phyloP scores from a whole-genome alignment of 2,797 vertebrate species.

The Graptemys geographica region DNA sequence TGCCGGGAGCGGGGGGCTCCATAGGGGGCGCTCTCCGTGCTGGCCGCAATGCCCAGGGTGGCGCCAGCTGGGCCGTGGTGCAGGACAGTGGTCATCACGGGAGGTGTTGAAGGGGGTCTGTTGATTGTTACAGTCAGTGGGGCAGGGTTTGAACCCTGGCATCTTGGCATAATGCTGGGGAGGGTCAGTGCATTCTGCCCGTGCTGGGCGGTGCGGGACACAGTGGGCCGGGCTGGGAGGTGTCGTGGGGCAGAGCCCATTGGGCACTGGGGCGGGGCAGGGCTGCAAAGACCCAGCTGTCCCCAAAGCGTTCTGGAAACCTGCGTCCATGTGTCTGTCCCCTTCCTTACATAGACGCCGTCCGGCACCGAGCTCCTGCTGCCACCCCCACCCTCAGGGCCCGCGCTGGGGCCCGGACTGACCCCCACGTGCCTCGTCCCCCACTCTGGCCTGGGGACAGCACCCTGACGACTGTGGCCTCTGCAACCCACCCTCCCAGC shows the following conservation, averaged over 20 bases:
- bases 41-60: not conserved
- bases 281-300: not conserved
- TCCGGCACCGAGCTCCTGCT: too few relatives aligned
- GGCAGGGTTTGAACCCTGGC: not conserved
- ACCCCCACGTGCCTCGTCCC: not conserved
- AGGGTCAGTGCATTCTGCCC: not conserved
- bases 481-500: not conserved
- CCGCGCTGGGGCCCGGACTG: not conserved
- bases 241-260: not conserved
- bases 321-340: not conserved
- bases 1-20: not conserved
- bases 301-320: not conserved
- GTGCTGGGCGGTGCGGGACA: not conserved
- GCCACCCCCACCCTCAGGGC: not conserved
- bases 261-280: not conserved
- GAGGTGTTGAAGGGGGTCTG: not conserved
- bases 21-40: not conserved
- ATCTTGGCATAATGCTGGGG: not conserved
- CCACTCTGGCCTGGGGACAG: not conserved
- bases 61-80: not conserved
- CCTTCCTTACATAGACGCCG: not conserved
- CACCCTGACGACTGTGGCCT: not conserved
- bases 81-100: not conserved
- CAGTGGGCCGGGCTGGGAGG: not conserved
- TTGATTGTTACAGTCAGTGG: not conserved